Conservation (phyloP, 2,888 invertebrate genomes). For the Zaprionus lineosus region DNA sequence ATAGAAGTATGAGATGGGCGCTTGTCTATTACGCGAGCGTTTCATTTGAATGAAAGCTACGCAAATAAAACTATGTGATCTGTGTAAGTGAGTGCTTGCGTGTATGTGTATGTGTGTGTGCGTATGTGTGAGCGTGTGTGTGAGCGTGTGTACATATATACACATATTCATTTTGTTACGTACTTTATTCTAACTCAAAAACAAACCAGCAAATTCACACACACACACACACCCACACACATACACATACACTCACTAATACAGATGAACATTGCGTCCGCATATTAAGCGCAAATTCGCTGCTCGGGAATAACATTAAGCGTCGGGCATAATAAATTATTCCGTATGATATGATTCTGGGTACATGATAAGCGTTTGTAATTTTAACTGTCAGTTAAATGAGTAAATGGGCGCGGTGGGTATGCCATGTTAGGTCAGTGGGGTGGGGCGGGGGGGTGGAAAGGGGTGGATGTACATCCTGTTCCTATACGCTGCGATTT, state of each 20-base stretch:
- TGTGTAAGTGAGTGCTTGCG: slow-evolving; percentile 7
- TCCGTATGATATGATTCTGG: slow-evolving; percentile 78
- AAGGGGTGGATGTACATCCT: no score
- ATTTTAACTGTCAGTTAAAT: slow-evolving; percentile 78
- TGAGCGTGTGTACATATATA: slow-evolving; percentile 24
- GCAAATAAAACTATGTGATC: slow-evolving; percentile 67
- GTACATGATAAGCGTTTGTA: slow-evolving; percentile 78
- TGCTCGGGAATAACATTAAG: slow-evolving; percentile 75
- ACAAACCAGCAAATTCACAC: slow-evolving; percentile 47
- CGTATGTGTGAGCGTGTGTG: slow-evolving; percentile 19
- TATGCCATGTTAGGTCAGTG: neutral
- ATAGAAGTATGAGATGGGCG: slow-evolving; percentile 5
- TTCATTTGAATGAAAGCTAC: slow-evolving; percentile 66
- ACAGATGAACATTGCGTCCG: no score
- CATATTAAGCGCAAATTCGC: slow-evolving; percentile 49
- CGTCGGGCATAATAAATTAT: slow-evolving; percentile 76
- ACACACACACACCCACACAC: slow-evolving; percentile 7
- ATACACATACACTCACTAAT: slow-evolving; percentile 8
- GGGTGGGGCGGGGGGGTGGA: neutral
- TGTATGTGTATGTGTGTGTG: slow-evolving; percentile 11
- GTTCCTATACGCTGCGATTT: slow-evolving; percentile 59
- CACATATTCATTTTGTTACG: slow-evolving; percentile 66
- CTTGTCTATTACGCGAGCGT: slow-evolving; percentile 53
- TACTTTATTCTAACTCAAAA: slow-evolving; percentile 73
- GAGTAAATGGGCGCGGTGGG: slow-evolving; percentile 55